Evolutionary conservation across 2,113 vertebrate genomes (phyloP), one percentile per base, ranked within the genome.

Genomic region (Sinocyclocheilus rhinocerous): DNA sequence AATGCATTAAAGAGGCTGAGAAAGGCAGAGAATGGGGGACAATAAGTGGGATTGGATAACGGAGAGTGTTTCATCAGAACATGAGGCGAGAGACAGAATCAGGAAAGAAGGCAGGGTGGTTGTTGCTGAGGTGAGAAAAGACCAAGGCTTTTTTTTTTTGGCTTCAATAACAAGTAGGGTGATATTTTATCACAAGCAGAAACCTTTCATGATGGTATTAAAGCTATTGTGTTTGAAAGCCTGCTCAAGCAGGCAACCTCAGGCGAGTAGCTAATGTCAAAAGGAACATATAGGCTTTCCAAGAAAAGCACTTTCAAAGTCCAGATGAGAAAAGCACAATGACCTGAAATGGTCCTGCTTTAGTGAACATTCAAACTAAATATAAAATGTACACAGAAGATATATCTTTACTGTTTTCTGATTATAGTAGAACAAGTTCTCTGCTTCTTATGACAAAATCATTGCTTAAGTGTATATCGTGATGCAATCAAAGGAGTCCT

Each of bases 21-120:
- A 84, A 50, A 83, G 85, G 42, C 59, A 85, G 29, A 85, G 57
- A 76, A 81, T 80, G 75, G 77, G 52, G 83, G 69, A 57, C 24
- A 75, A 82, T 61, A 75, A 89, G 84, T 59, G 33, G 84, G 87
- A 69, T n/a, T 81, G 87, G 80, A 82, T 72, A 67, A 77, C 24
- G 65, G 29, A 55, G 77, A 76, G 86, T 87, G 87, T 91, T 89
- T 92, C 89, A 91, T 91, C 90, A 90, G 87, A 89, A 90, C 65
- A 79, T 90, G 88, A 89, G 92, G 83, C 78, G 87, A 91, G 89
- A 88, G 84, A 88, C 72, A 82, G 77, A 87, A 87, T 50, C 61
- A 29, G 20, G 10, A 76, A 84, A 91, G 90, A 91, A 87, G 89
- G 86, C 85, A 89, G 13, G 55, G 65, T 33, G 90, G 89, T 91